A percentile compares a stretch with the other conserved stretches of the same genome.
These are phyloP conservation scores for Beaufortia kweichowensis DNA, from an alignment of 2,113 vertebrate genomes.

Conservation along the genomic window DNA sequence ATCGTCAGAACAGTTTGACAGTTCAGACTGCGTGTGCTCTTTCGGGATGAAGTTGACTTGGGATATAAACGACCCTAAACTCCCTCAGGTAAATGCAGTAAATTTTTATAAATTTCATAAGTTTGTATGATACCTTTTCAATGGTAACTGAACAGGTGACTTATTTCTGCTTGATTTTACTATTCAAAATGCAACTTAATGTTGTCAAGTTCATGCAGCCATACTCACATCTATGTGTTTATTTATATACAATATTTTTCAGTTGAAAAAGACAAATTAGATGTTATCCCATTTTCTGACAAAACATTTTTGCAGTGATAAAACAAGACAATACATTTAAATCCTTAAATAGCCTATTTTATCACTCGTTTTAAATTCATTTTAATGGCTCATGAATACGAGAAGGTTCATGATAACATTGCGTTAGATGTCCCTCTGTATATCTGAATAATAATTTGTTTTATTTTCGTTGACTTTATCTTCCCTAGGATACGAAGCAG, in stretches of 20 bases:
- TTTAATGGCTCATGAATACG: background rate
- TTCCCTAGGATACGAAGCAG: slow-evolving; percentile 80
- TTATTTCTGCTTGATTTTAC: background rate
- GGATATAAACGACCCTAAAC: slow-evolving; percentile 95
- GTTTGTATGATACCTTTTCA: background rate
- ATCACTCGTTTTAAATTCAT: too few species aligned
- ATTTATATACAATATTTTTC: too few species aligned
- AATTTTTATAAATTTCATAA: background rate
- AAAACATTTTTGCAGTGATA: too few species aligned
- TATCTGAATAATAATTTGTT: background rate
- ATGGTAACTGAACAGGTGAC: too few species aligned
- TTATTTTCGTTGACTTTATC: background rate
- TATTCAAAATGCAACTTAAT: background rate
- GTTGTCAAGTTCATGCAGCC: background rate
- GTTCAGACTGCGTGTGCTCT: slow-evolving; percentile 57
- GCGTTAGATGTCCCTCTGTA: background rate
- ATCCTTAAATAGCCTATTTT: too few species aligned
- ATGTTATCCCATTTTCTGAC: background rate
- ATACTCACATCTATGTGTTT: background rate
- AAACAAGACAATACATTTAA: too few species aligned
- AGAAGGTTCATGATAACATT: too few species aligned
- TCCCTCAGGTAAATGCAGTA: slow-evolving; percentile 86
- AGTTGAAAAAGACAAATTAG: background rate
- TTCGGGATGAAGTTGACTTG: slow-evolving; percentile 87
- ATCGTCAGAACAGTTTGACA: slow-evolving; percentile 68